Evolutionary conservation across 2,888 invertebrate species (phyloP), one percentile per base, ranked within the genome.

Genomic region (Ochropacha duplaris): DNA sequence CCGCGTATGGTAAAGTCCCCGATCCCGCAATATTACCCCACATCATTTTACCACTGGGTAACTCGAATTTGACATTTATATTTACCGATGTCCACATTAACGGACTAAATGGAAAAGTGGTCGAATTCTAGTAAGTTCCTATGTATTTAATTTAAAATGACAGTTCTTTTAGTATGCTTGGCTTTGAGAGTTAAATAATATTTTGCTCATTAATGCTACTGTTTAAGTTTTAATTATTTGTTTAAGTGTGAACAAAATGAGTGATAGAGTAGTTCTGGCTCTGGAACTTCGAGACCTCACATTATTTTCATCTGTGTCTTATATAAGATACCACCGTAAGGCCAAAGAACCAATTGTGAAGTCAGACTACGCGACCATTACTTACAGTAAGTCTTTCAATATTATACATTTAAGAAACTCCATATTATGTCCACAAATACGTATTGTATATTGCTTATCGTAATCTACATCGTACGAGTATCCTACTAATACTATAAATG

Each of bases 91-190:
- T 62, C 2, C 31, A 57, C 4, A 58, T 76, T 2, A 64, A 54
- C n/a, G 81, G 81, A 1, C 57, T 78, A 1, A 72, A 66, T 22
- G 77, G 71, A 4, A 73, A 58, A 26, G 60, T 83, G 31, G 67
- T 64, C 0, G 76, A 81, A 50, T 81, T 82, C 54, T 80, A 73
- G 84, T 83, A 56, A 65, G 71, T 69, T 28, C 4, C 11, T 1
- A 12, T 12, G 5, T 31, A 31, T 31, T 31, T 31, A 3, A 0
- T 0, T 12, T 31, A n/a, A n/a, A n/a, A n/a, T n/a, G n/a, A n/a
- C n/a, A 31, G 5, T 12, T 31, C 12, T 4, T 5, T 34, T 34
- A n/a, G n/a, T n/a, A n/a, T n/a, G n/a, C n/a, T 34, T 14, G 24
- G 2, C 24, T 8, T 31, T 1, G 8, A 9, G 1, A 1, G 4